Conservation (phyloP, 37 sponge, comb jelly and placozoan genomes). For the Cliona cf. orientalis region DNA sequence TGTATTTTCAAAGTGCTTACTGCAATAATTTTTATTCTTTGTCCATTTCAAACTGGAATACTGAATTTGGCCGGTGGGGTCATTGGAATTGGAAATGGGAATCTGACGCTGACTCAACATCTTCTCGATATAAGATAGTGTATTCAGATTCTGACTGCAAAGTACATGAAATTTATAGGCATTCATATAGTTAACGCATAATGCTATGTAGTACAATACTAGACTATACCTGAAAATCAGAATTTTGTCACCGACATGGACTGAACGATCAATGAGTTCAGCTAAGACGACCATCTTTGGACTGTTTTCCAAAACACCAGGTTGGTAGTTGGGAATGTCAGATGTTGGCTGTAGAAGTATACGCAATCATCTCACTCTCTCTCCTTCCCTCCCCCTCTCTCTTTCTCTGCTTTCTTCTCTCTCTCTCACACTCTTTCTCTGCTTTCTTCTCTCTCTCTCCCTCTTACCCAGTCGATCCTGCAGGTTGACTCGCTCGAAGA, state of each 20-base stretch:
- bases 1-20: conserved; percentile 55
- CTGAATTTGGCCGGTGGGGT: conserved; percentile 8
- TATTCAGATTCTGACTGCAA: conserved; percentile 89
- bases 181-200: neutral
- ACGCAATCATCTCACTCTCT: no score
- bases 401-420: neutral
- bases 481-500: neutral
- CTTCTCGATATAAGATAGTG: conserved; percentile 85
- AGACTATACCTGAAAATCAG: conserved; percentile 80
- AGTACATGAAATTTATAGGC: neutral
- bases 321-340: conserved; percentile 51
- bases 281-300: conserved; percentile 87
- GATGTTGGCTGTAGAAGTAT: conserved; percentile 35
- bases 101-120: conserved; percentile 61
- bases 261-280: conserved; percentile 75
- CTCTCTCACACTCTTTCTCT: neutral
- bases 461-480: conserved; percentile 39
- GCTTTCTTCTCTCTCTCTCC: neutral
- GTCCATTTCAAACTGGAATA: conserved; percentile 66
- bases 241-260: conserved; percentile 85
- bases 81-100: conserved; percentile 48
- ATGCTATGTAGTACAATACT: neutral
- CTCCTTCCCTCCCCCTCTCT: neutral
- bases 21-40: conserved; percentile 75
- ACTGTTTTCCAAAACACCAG: conserved; percentile 78